Conservation (phyloP, 2,888 invertebrate genomes). For the Stenchaetothrips biformis region DNA sequence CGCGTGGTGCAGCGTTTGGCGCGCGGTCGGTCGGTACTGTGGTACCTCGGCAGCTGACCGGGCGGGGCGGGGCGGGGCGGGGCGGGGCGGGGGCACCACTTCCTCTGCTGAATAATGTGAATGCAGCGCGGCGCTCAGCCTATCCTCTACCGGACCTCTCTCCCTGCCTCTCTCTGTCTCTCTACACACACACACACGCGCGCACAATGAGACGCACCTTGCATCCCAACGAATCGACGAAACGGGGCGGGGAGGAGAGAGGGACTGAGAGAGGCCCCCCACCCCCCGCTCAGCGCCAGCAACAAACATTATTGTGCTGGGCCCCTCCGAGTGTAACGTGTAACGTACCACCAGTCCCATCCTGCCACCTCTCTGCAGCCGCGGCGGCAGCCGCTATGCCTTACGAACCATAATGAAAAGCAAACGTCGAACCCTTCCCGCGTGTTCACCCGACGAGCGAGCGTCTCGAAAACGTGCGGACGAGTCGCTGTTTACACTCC, state of each 20-base stretch:
- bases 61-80: neutral
- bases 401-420: no score
- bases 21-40: neutral
- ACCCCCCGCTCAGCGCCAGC: neutral
- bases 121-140: conserved; percentile 1
- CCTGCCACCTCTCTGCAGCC: no score
- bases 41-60: neutral
- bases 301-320: no score
- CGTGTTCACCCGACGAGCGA: no score
- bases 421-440: no score
- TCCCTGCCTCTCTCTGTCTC: no score
- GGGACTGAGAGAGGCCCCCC: neutral
- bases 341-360: no score
- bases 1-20: neutral
- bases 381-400: no score
- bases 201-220: conserved; percentile 5
- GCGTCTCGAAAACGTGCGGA: no score
- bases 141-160: neutral
- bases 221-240: neutral
- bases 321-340: no score
- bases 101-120: conserved; percentile 16
- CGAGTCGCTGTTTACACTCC: no score
- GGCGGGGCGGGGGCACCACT: neutral
- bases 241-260: neutral
- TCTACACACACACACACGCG: no score